Evolutionary conservation across 2,797 vertebrate species (phyloP), one percentile per base, ranked within the genome.

Genomic region (Bradypodion pumilum): DNA sequence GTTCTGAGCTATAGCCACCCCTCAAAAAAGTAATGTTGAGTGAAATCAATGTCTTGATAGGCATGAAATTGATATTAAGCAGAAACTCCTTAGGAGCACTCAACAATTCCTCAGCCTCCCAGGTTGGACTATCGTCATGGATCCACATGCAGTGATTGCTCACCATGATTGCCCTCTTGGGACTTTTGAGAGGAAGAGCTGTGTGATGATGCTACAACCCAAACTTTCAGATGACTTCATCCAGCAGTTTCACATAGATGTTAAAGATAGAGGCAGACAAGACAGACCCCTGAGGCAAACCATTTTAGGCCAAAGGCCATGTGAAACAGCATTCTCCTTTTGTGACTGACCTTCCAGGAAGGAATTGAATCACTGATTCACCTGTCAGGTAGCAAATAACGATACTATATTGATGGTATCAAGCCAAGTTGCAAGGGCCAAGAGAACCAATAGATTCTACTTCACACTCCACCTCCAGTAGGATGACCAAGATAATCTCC

Each of bases 211-310:
- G 37, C 23, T 29, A 75, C 60, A n/a, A 35, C 49, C 46, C 62
- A 56, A 66, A 76, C 46, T 35, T 75, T 46, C 62, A 75, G 60
- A 65, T 82, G 62, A 82, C 46, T 8, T 82, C 44, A 66, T 27
- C 72, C 8, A 49, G 21, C 13, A 40, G 81, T 82, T 65, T 82
- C 72, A 29, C 52, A 9, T 2, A 65, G 42, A 49, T 10, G 42
- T 46, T 37, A 76, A 75, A 68, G 46, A 75, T n/a, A 32, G n/a
- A 6, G 44, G n/a, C 16, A 66, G 42, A 40, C 27, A 63, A 44
- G 59, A 49, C 2, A 16, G 5, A 68, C 46, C 27, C 62, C 66
- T 37, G n/a, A 66, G 35, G 46, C 25, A 75, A 70, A 70, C 12
- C 6, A 32, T 37, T 49, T 46, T 12, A 83, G 46, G 56, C 62